phyloP scores from a whole-genome alignment of 2,113 vertebrate genomes.

The Silurus asotus region DNA sequence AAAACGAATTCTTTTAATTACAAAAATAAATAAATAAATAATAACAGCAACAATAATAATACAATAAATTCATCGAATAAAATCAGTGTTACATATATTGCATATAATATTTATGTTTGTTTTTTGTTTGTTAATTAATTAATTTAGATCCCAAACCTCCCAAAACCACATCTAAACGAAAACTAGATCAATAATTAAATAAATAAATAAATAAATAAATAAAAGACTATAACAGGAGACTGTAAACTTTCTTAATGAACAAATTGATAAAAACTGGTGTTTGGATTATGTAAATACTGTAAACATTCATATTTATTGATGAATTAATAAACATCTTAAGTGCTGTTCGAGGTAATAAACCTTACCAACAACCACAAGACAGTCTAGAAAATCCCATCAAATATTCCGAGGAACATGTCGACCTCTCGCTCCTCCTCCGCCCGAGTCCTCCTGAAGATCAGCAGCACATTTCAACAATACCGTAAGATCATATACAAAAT shows the following conservation, averaged over 20 bases:
- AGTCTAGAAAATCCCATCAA: slow-evolving; percentile 89
- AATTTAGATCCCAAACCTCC: background rate
- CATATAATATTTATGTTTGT: background rate
- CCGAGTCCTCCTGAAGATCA: slow-evolving; percentile 48
- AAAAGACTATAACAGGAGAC: background rate
- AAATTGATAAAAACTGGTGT: background rate
- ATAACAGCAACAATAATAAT: background rate
- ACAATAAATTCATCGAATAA: background rate
- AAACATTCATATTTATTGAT: background rate
- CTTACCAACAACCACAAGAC: background rate
- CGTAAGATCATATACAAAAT: too few relatives aligned
- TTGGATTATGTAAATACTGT: background rate
- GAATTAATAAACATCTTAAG: background rate
- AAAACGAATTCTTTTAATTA: background rate
- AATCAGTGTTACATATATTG: background rate
- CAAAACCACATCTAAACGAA: background rate
- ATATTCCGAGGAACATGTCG: slow-evolving; percentile 84
- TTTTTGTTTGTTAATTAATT: background rate
- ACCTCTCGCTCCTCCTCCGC: slow-evolving; percentile 73
- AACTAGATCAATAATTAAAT: background rate
- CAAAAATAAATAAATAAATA: background rate
- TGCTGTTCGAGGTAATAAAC: background rate
- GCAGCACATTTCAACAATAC: background rate
- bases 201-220: background rate
- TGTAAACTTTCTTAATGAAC: background rate